These are phyloP conservation scores for Pseudococcus jackbeardsleyi DNA, from an alignment of 2,888 invertebrate genomes.

Conservation along the genomic window DNA sequence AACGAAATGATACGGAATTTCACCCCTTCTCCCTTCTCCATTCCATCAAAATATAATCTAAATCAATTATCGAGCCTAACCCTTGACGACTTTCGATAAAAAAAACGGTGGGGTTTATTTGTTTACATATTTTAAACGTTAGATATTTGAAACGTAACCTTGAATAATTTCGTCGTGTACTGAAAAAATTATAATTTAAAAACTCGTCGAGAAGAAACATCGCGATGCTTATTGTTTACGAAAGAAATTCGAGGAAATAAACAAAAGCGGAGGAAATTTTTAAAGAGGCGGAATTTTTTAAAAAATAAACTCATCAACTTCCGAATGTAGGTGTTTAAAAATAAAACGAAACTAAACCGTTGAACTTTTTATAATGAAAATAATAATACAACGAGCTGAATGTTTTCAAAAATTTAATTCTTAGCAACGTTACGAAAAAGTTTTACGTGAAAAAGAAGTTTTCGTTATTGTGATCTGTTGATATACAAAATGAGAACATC, in stretches of 20 bases:
- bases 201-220: not conserved
- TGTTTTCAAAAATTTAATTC: not conserved
- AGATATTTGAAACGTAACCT: not conserved
- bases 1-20: not conserved
- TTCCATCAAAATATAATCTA: too few species aligned
- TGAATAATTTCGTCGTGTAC: not conserved
- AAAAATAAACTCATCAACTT: not conserved
- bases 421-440: not conserved
- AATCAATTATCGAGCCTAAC: too few species aligned
- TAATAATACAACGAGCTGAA: not conserved
- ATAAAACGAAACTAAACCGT: not conserved
- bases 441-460: not conserved
- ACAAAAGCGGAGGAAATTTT: not conserved
- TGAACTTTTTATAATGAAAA: not conserved
- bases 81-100: not conserved
- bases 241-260: slow-evolving; percentile 17
- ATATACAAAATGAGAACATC: not conserved
- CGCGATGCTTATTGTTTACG: not conserved
- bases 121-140: not conserved
- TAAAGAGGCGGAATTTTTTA: not conserved
- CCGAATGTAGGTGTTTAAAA: not conserved
- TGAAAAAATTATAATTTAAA: not conserved
- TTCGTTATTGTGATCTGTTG: not conserved
- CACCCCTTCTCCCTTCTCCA: too few species aligned
- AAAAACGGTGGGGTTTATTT: too few species aligned